Evolutionary conservation across 2,797 vertebrate genomes (phyloP), one percentile per base, ranked within the genome.

Genomic region (Falco rusticolus): DNA sequence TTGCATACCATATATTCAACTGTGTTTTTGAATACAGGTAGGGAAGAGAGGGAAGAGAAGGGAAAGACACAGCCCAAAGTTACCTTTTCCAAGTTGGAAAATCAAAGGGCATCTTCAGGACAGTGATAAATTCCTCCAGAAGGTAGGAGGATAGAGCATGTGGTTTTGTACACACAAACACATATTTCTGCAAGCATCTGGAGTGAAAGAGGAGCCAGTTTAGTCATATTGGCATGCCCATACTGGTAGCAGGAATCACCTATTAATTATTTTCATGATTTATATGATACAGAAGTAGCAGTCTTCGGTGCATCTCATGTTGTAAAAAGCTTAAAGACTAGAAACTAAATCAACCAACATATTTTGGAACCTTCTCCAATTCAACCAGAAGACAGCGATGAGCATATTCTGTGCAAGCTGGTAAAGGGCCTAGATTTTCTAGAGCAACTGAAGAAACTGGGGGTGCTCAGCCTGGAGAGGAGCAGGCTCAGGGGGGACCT

Each of bases 201-300:
- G 53, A 88, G 29, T 33, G 26, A 16, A 0, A 19, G 10, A 79
- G 12, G 47, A 87, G 16, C 5, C 39, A 54, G 10, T 74, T 79
- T 28, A n/a, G 11, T n/a, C 28, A 17, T 6, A 19, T 0, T 60
- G 22, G 2, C 16, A 64, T 2, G 8, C 3, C 8, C 13, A 1
- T 45, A 50, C 45, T 71, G 12, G 21, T 33, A 64, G 12, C 16
- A 77, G 39, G 5, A 85, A 31, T 88, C 31, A 65, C 12, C 17
- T 59, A 28, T 25, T 57, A 28, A 61, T 68, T 90, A 24, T 54
- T 61, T 88, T n/a, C 1, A 3, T 41, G 21, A 4, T 91, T 64
- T 33, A 13, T 24, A 10, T 1, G 6, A 29, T 1, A 57, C 50
- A 84, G 80, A 14, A 65, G 12, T 2, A 85, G 16, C 13, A 50